Base-by-base conservation (phyloP, 2,797 vertebrate species). In the Crocidura indochinensis region DNA sequence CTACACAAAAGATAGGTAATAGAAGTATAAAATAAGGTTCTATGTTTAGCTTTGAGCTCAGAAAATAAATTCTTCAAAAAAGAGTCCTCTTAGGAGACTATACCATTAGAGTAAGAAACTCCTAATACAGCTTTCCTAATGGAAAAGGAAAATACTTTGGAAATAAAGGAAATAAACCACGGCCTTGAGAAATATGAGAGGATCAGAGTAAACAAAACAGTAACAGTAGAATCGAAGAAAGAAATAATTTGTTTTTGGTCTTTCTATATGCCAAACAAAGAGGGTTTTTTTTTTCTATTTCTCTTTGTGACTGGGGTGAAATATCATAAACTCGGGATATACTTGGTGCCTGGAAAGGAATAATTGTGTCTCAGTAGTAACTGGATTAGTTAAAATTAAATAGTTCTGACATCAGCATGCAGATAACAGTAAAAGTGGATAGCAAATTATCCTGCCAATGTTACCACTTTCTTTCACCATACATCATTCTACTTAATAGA, bases 141-240 rank as follows among this genome's bases (percentile, higher is more conserved):
- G 46, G 73, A 53, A 46, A 82, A 79, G 83, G 74, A 31, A 64
- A 38, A 85, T 72, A 22, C 49, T 86, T 44, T 31, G 68, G 38
- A 88, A 86, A 86, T 31, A 88, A 46, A 46, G 10, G 31, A 27
- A 19, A 49, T 60, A 6, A 60, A 62, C 4, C 38, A 4, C 17
- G 27, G 81, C n/a, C 68, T 8, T 76, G 20, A 46, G 67, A 71
- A 62, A 6, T 10, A 77, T 31, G 11, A 53, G 8, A 62, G 10
- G 27, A 44, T 56, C 4, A 22, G 4, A 29, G 10, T 29, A 44
- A 87, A 38, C 10, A 71, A 9, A 5, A 29, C 5, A 11, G 27
- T 17, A 82, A 26, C 22, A 46, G 4, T 10, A 19, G 49, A 31
- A 29, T 6, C 2, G 81, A 84, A 86, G 26, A 9, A 20, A 67